A percentile compares a stretch with the other conserved stretches of the same genome.
phyloP scores from a whole-genome alignment of 2,113 vertebrate species.

The Pterocles orientalis region DNA sequence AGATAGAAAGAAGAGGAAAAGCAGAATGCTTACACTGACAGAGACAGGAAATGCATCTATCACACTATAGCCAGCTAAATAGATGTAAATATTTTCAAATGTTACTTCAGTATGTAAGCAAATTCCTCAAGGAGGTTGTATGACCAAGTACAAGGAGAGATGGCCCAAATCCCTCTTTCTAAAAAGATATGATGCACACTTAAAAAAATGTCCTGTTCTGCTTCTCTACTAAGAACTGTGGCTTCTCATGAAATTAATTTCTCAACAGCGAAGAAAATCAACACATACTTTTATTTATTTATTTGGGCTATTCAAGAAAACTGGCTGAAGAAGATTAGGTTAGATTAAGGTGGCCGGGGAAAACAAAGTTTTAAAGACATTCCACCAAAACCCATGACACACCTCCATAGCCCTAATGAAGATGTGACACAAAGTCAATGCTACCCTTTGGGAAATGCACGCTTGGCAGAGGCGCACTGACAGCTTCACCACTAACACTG shows the following conservation, averaged over 20 bases:
- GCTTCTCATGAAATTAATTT: not conserved
- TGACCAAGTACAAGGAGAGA: not conserved
- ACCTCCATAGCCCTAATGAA: not conserved
- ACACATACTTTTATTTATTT: not conserved
- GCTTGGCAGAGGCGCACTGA: not conserved
- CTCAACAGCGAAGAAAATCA: not conserved
- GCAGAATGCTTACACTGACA: constrained; percentile 32
- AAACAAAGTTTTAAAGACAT: not conserved
- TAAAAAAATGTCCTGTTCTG: not conserved
- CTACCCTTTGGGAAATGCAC: not conserved
- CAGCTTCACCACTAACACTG: not conserved
- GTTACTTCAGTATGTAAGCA: constrained; percentile 39
- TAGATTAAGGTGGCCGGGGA: not conserved
- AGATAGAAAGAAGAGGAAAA: constrained; percentile 10
- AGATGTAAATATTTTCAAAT: constrained; percentile 56
- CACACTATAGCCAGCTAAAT: constrained; percentile 14
- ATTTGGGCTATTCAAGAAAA: not conserved
- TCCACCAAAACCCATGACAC: not conserved
- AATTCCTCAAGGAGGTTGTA: not conserved
- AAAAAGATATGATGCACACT: not conserved
- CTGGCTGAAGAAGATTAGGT: constrained; percentile 30
- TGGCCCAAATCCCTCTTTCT: not conserved
- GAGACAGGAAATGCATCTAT: constrained; percentile 32
- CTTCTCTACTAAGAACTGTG: not conserved
- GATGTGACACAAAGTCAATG: accelerated